Conservation (phyloP, 2,888 invertebrate species). For the Lycocerus yunnanus region DNA sequence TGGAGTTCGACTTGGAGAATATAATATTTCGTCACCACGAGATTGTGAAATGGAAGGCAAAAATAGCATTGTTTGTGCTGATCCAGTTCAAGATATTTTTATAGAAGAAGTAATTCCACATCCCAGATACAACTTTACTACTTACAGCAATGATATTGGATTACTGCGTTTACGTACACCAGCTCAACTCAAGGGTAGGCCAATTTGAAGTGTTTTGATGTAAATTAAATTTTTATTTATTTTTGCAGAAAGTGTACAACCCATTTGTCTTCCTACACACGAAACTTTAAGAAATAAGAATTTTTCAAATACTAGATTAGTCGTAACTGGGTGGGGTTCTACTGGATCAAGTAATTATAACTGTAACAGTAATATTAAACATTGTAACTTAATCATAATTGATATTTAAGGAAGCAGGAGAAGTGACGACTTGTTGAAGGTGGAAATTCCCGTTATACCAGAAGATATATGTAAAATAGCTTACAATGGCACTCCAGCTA, state of each 20-base stretch:
- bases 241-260: conserved; percentile 52
- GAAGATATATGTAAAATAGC: conserved; percentile 51
- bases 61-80: conserved; percentile 49
- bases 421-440: conserved; percentile 54
- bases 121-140: conserved; percentile 56
- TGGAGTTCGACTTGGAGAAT: conserved; percentile 67
- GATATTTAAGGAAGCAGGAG: conserved; percentile 38
- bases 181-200: conserved; percentile 41
- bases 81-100: conserved; percentile 57
- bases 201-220: no score
- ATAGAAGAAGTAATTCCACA: conserved; percentile 58
- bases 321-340: conserved; percentile 78
- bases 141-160: conserved; percentile 63
- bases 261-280: conserved; percentile 57
- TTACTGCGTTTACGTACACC: conserved; percentile 56
- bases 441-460: conserved; percentile 52
- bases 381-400: no score
- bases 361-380: no score
- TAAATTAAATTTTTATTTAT: background rate
- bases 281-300: conserved; percentile 45
- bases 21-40: conserved; percentile 55
- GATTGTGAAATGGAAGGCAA: conserved; percentile 50
- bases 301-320: conserved; percentile 58
- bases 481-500: conserved; percentile 61
- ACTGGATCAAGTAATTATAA: conserved; percentile 64